A percentile compares a stretch with the other conserved stretches of the same genome.
These are phyloP conservation scores for Diceros bicornis DNA, from an alignment of 2,797 vertebrate species.

Conservation along the genomic window DNA sequence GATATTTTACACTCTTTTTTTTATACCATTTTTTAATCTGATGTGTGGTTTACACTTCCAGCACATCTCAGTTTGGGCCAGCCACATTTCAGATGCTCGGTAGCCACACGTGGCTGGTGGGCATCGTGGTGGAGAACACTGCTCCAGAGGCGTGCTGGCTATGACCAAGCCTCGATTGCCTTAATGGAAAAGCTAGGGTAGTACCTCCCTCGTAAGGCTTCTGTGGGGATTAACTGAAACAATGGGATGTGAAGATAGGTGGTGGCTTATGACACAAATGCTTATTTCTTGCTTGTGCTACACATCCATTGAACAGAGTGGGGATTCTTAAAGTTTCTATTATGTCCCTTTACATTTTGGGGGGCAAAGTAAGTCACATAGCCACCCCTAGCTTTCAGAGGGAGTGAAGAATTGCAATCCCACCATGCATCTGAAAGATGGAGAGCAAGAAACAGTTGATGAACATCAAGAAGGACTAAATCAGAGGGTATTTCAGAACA, in stretches of 20 bases:
- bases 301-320: not conserved
- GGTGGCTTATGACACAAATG: not conserved
- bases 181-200: not conserved
- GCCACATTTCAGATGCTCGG: not conserved
- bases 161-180: not conserved
- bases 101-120: not conserved
- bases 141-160: not conserved
- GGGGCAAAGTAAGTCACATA: not conserved
- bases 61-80: not conserved
- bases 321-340: not conserved
- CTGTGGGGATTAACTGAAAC: not conserved
- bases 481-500: not conserved
- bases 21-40: not conserved
- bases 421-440: not conserved
- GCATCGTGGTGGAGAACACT: not conserved
- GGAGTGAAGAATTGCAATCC: not conserved
- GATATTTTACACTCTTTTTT: not conserved
- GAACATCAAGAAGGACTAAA: not conserved
- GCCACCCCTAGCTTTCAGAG: not conserved
- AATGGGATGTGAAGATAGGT: not conserved
- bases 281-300: not conserved
- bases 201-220: not conserved
- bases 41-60: not conserved
- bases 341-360: not conserved
- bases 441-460: not conserved